Evolutionary conservation across 37 sponge, comb jelly and placozoan species (phyloP).

Genomic region (Bolinopsis microptera): DNA sequence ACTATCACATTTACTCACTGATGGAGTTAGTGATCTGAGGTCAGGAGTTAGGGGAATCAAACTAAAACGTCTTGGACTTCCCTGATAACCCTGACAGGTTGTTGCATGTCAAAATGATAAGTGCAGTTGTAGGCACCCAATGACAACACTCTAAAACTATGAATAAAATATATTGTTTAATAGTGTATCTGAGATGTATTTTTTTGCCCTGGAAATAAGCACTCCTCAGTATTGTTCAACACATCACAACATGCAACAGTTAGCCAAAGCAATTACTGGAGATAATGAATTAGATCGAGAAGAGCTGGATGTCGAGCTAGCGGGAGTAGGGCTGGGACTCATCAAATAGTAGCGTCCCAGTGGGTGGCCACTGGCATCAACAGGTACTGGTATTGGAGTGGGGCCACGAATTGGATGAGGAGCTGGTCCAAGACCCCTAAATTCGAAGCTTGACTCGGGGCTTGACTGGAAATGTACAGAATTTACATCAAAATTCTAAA

Average conservation of each 20-base stretch:
- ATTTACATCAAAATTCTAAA: too few species aligned
- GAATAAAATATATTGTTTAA: too few species aligned
- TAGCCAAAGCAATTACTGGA: background rate
- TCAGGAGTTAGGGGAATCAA: constrained; percentile 23
- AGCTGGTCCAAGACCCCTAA: background rate
- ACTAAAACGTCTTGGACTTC: constrained; percentile 7
- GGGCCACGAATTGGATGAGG: background rate
- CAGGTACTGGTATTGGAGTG: background rate
- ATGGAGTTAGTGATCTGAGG: background rate
- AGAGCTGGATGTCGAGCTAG: background rate
- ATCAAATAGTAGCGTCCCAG: constrained; percentile 2
- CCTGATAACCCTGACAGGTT: background rate
- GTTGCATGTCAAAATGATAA: background rate
- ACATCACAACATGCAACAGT: background rate
- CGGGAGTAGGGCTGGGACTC: background rate
- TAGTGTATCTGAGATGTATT: too few species aligned
- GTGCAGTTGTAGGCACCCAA: background rate
- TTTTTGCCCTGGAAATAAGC: too few species aligned
- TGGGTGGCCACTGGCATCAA: background rate
- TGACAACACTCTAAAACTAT: too few species aligned
- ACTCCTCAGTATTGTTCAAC: too few species aligned
- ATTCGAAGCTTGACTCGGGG: background rate
- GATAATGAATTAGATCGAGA: background rate
- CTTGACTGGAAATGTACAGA: too few species aligned
- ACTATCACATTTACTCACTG: background rate